phyloP scores from a whole-genome alignment of 1,140 invertebrate genomes.

The Calosoma granatense region DNA sequence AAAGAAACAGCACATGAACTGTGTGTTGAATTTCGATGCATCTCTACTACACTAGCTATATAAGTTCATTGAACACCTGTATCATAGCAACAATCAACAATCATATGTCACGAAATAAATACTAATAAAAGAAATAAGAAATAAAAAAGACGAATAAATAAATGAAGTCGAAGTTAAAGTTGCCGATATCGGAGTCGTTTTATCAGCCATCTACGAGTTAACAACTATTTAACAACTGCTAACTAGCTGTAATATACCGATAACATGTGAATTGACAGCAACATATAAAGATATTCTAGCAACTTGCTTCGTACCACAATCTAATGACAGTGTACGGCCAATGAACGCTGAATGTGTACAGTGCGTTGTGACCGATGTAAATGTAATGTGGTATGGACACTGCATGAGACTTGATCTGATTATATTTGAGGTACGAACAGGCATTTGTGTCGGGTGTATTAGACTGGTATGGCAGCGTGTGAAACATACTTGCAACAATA shows the following conservation, averaged over 20 bases:
- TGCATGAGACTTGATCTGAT: conserved; percentile 26
- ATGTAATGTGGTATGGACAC: conserved; percentile 22
- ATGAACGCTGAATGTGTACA: conserved; percentile 11
- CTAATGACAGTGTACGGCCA: conserved; percentile 21
- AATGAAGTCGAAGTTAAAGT: not conserved
- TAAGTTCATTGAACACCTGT: too few species aligned
- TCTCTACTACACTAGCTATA: too few species aligned
- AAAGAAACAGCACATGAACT: too few species aligned
- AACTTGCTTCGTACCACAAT: conserved; percentile 22
- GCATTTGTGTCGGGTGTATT: not conserved
- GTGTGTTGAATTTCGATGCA: too few species aligned
- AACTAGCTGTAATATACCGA: conserved; percentile 29
- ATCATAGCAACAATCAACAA: conserved; percentile 2
- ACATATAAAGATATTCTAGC: conserved; percentile 26
- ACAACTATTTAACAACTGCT: conserved; percentile 29
- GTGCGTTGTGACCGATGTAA: conserved; percentile 19
- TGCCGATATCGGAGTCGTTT: not conserved
- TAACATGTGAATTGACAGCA: conserved; percentile 29
- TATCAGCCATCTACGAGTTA: conserved; percentile 26
- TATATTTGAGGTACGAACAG: conserved; percentile 6
- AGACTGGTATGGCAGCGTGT: not conserved
- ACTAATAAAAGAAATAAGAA: not conserved
- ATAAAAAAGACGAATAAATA: not conserved
- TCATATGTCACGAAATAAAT: conserved; percentile 6
- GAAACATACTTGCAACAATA: not conserved